Evolutionary conservation across 2,888 invertebrate species (phyloP), one percentile per base, ranked within the genome.

Genomic region (Pyrocoelia pectoralis): DNA sequence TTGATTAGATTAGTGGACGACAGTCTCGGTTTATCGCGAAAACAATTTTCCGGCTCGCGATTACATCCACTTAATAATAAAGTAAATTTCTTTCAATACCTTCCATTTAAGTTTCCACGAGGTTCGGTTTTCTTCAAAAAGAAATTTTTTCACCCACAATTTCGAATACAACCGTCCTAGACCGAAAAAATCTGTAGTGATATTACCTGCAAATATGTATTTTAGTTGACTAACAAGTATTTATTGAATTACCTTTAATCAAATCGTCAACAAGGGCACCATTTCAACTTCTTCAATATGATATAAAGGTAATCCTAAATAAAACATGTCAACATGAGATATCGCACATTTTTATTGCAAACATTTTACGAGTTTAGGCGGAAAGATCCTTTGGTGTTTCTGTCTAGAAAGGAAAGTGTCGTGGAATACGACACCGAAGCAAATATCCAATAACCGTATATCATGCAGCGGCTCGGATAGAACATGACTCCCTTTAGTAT

Each of bases 401-500:
- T 65, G 61, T 65, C 65, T 65, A 52, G 49, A 56, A 60, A 53
- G 56, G 61, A 65, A 65, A 60, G 65, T 65, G 61, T 65, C 65
- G 65, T 49, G 61, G 61, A 61, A 65, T 65, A 65, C 65, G 65
- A 65, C 65, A 65, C 56, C 61, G 60, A 66, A 65, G 61, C 63
- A 68, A 66, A 66, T 68, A 67, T 63, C 68, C 66, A 68, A 68
- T 68, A 68, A 68, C 66, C 63, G 65, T 68, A 68, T 66, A 68
- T 68, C 68, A 68, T 65, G 65, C 65, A 59, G 63, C 49, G 63
- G 58, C 54, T 58, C 54, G 56, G 56, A 62, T 62, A 50, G 59
- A 57, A 59, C 65, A 63, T 55, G 58, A 57, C 65, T 67, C 61
- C 67, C 59, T 67, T 69, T 66, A 64, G 60, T 67, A 59, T 68